phyloP scores from a whole-genome alignment of 2,113 vertebrate species.

The Microtus richardsoni region DNA sequence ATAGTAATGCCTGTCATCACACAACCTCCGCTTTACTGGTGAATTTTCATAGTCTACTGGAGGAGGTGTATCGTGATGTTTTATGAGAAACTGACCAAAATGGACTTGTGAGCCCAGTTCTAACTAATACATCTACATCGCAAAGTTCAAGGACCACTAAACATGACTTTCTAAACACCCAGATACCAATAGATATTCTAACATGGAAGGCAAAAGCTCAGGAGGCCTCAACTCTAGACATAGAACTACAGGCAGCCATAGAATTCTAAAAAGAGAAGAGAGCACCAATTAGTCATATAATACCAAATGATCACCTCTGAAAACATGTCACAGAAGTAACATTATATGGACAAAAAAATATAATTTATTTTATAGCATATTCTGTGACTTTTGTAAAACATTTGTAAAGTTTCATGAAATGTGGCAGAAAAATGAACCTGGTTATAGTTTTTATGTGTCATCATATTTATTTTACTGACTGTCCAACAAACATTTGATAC shows the following conservation, averaged over 20 bases:
- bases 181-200: neutral
- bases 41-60: slow-evolving; percentile 42
- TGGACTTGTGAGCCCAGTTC: neutral
- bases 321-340: neutral
- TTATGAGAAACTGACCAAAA: slow-evolving; percentile 39
- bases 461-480: neutral
- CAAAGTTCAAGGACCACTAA: too few species aligned
- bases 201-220: neutral
- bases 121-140: neutral
- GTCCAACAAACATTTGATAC: neutral
- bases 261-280: neutral
- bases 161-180: neutral
- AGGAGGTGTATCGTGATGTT: slow-evolving; percentile 67
- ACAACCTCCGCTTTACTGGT: slow-evolving; percentile 56
- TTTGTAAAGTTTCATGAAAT: slow-evolving; percentile 26
- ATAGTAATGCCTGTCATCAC: slow-evolving; percentile 68
- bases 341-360: neutral
- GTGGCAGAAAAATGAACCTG: neutral
- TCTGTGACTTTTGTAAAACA: neutral
- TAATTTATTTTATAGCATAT: neutral
- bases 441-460: neutral
- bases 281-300: neutral
- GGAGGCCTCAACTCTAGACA: neutral
- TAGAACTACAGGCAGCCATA: neutral
- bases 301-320: neutral